Evolutionary conservation across 2,888 invertebrate species (phyloP), one percentile per base, ranked within the genome.

Genomic region (Perizoma flavofasciatum): DNA sequence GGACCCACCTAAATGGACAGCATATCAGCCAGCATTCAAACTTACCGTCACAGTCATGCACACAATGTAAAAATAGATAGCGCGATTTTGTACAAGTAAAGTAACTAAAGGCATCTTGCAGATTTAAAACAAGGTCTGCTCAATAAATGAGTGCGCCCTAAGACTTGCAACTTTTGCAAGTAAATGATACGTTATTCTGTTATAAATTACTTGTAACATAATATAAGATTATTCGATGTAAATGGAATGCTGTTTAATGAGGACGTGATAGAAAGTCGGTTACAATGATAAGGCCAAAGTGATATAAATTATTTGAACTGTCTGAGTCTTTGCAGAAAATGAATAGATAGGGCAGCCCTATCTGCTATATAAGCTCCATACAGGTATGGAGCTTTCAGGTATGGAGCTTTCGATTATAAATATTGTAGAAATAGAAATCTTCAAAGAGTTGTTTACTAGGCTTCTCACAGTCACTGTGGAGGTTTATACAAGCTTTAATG

Each of bases 191-290:
- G 52, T 59, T 59, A 22, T 22, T 22, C 22, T 22, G 22, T 22
- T 22, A 22, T 22, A n/a, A n/a, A n/a, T n/a, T n/a, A 57, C 59
- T 63, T 58, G 57, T 62, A 63, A 62, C 50, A 52, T 57, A 46
- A 58, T 60, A 55, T 53, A 65, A 65, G 35, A 39, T 54, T 59
- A 61, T 62, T 61, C 41, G 35, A 59, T 64, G 59, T 59, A 61
- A 63, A 53, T 33, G 55, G 62, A 60, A 64, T 65, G 52, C 43
- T 62, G 63, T 35, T 33, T 61, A 65, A 65, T 63, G 61, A 53
- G 68, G 65, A 54, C 64, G 61, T 60, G 63, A 57, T 60, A 63
- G 63, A 59, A 62, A 62, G 58, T 58, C 51, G 54, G 58, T 11
- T 58, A 41, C 32, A 51, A 10, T 58, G 62, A 62, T 62, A 62